Evolutionary conservation across 2,797 vertebrate genomes (phyloP).

Genomic region (Sylvilagus floridanus): DNA sequence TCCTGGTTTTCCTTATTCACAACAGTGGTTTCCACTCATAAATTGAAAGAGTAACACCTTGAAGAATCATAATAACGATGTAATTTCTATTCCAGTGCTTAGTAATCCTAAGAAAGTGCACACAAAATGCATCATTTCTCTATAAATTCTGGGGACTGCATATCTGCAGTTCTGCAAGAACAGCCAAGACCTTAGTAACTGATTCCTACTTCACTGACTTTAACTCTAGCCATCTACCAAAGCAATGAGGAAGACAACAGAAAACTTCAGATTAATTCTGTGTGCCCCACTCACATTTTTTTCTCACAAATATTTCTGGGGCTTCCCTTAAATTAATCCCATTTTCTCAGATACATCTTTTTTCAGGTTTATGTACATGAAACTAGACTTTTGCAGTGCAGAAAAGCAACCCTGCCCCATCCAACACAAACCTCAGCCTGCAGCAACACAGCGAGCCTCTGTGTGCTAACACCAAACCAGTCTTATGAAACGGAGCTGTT

Average conservation of each 20-base stretch:
- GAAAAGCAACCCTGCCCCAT: constrained; percentile 36
- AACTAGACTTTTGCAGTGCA: constrained; percentile 37
- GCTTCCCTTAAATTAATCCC: constrained; percentile 78
- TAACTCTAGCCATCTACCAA: constrained; percentile 86
- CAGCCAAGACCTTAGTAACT: constrained; percentile 79
- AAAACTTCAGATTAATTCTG: constrained; percentile 87
- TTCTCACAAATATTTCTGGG: constrained; percentile 58
- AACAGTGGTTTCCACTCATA: constrained; percentile 67
- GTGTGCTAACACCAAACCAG: constrained; percentile 66
- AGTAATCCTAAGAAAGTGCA: constrained; percentile 78
- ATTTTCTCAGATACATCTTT: constrained; percentile 53
- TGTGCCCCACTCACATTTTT: constrained; percentile 73
- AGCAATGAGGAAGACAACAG: constrained; percentile 83
- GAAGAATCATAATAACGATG: constrained; percentile 83
- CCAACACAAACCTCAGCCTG: constrained; percentile 75
- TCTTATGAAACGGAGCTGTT: constrained; percentile 76
- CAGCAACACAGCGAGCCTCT: constrained; percentile 80
- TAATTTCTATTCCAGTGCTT: constrained; percentile 85
- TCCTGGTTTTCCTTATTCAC: constrained; percentile 74
- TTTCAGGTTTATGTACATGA: constrained; percentile 62
- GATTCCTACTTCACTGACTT: constrained; percentile 85
- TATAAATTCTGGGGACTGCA: constrained; percentile 77
- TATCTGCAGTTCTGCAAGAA: constrained; percentile 78
- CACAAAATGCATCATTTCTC: constrained; percentile 80
- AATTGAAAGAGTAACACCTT: constrained; percentile 80